Percentiles rank a stretch among this genome's conserved stretches.
Evolutionary conservation across 2,797 vertebrate species (phyloP).

Genomic region (Acanthornis magna): DNA sequence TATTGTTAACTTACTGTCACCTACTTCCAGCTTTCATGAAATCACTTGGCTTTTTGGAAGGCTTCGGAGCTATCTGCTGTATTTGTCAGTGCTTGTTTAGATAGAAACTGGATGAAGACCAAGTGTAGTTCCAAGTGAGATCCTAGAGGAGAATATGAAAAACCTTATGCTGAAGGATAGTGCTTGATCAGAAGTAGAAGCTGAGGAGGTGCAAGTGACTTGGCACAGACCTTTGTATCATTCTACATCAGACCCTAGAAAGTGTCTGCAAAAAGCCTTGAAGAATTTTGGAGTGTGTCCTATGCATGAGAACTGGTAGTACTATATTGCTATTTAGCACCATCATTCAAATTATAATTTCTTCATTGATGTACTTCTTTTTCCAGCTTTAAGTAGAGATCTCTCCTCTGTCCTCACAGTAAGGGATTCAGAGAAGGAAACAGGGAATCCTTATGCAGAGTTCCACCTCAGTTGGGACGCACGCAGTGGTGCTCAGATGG

Average conservation of each 20-base stretch:
- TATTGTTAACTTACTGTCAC: background rate
- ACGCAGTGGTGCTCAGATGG: slow-evolving; percentile 60
- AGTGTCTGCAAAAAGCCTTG: background rate
- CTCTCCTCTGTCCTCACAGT: slow-evolving; percentile 63
- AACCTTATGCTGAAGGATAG: background rate
- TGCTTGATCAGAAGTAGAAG: background rate
- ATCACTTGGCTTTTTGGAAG: background rate
- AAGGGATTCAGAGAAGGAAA: slow-evolving; percentile 68
- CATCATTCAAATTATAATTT: slow-evolving; percentile 59
- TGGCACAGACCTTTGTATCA: background rate
- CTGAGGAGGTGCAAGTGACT: background rate
- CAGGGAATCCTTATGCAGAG: slow-evolving; percentile 68
- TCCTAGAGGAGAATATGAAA: background rate
- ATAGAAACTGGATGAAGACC: background rate
- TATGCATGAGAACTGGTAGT: slow-evolving; percentile 55
- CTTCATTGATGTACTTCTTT: slow-evolving; percentile 69
- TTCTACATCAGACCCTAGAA: background rate
- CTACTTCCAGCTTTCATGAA: background rate
- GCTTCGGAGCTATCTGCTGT: background rate
- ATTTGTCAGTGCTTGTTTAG: background rate
- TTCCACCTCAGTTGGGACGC: slow-evolving; percentile 59
- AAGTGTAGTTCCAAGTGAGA: background rate
- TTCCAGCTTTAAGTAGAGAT: slow-evolving; percentile 71
- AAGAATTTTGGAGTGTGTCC: slow-evolving; percentile 10
- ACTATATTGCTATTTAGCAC: slow-evolving; percentile 47